These are phyloP conservation scores for Cantharis lateralis DNA, from an alignment of 2,888 invertebrate genomes.

Conservation along the genomic window DNA sequence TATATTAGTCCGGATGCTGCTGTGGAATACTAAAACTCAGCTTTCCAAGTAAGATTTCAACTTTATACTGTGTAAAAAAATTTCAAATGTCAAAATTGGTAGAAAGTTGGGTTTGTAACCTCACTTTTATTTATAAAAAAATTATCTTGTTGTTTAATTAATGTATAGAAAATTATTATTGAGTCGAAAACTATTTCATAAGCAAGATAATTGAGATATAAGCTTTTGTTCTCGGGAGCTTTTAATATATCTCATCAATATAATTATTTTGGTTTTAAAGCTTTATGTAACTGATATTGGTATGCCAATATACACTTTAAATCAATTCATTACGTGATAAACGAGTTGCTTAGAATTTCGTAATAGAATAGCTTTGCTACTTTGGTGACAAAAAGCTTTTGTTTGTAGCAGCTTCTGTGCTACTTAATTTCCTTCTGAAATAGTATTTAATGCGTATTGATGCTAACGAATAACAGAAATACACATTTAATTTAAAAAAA, in stretches of 20 bases:
- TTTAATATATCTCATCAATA: neutral
- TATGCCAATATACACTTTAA: neutral
- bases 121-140: too few relatives aligned
- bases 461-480: neutral
- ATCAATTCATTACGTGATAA: neutral
- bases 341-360: neutral
- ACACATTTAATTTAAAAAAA: too few relatives aligned
- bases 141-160: neutral
- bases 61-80: too few relatives aligned
- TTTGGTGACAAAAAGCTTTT: neutral
- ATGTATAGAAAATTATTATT: neutral
- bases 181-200: neutral
- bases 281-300: neutral
- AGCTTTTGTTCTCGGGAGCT: neutral
- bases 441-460: neutral
- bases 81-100: too few relatives aligned
- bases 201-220: neutral
- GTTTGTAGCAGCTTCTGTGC: neutral
- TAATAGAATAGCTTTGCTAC: neutral
- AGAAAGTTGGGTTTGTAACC: too few relatives aligned
- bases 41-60: too few relatives aligned
- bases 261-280: neutral
- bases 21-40: too few relatives aligned
- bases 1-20: too few relatives aligned
- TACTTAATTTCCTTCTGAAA: neutral